Base-by-base conservation (phyloP, 1,140 invertebrate species). In the Telenomus remus region DNA sequence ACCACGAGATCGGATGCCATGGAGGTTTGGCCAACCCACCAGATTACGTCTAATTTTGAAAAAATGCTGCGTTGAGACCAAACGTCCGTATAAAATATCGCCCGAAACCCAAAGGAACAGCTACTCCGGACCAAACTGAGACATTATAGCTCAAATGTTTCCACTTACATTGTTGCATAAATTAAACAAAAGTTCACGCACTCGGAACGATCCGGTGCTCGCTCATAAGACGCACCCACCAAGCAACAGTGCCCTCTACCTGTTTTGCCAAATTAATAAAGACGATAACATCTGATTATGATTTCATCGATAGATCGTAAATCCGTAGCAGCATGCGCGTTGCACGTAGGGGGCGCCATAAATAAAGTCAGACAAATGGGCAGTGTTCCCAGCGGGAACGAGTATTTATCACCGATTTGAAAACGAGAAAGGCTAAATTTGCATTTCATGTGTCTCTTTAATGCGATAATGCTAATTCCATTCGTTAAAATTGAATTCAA, bases 41-140 rank as follows among this genome's bases (percentile, higher is more conserved):
- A 76, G 70, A 80, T 79, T 76, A 79, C 71, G 64, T 74, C 60
- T 66, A 75, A 79, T 78, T 78, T 78, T 63, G 65, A 72, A 76
- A n/a, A 69, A 79, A 71, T 68, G 51, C 56, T 35, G 49, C 64
- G 64, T 37, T 49, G 47, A 48, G 57, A 13, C 42, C 51, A n/a
- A 61, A 48, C 16, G 43, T 44, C 56, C 4, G n/a, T 19, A 55
- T 73, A 54, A 78, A 73, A 69, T 69, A 78, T 65, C 19, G 35
- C 34, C 48, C 27, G 47, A 27, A 27, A 27, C 33, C 12, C 56
- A 14, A 15, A 34, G 43, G 49, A 59, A 37, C 56, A 48, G 46
- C 61, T 57, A 47, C 71, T 34, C 46, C 14, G 11, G 19, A 16
- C 51, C 56, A 34, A 73, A 69, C 64, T 65, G 33, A 78, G 71